These are phyloP conservation scores for Taphrorychus bicolor DNA, from an alignment of 2,888 invertebrate species.

Conservation along the genomic window DNA sequence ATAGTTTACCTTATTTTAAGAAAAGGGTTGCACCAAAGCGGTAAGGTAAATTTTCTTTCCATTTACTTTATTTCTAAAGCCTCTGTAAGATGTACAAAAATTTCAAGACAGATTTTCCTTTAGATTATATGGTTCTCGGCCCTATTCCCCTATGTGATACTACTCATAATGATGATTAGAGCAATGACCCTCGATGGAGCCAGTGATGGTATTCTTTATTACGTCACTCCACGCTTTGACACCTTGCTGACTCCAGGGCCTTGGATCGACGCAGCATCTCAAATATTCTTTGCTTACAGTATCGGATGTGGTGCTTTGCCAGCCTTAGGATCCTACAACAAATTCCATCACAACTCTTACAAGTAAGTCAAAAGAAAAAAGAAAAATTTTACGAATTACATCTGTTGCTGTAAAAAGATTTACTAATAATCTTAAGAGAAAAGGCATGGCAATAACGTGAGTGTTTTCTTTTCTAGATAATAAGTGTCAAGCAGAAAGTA, in stretches of 20 bases:
- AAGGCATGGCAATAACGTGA: no score
- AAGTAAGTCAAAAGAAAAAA: slow-evolving; percentile 64
- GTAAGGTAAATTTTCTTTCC: slow-evolving; percentile 64
- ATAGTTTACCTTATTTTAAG: slow-evolving; percentile 75
- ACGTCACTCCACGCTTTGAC: slow-evolving; percentile 70
- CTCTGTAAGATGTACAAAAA: background rate
- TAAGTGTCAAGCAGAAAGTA: no score
- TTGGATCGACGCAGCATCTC: slow-evolving; percentile 80
- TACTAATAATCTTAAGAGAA: no score
- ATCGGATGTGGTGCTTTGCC: slow-evolving; percentile 79
- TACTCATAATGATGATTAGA: slow-evolving; percentile 70
- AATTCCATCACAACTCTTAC: slow-evolving; percentile 79
- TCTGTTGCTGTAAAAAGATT: no score
- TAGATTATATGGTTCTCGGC: slow-evolving; percentile 80
- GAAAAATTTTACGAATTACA: no score
- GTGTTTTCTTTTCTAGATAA: no score
- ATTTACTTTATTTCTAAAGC: background rate
- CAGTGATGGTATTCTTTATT: slow-evolving; percentile 68
- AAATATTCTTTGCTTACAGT: slow-evolving; percentile 81
- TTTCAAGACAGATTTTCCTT: no score
- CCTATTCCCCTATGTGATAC: slow-evolving; percentile 75
- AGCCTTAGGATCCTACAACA: slow-evolving; percentile 77
- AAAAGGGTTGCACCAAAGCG: slow-evolving; percentile 77
- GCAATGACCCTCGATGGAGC: slow-evolving; percentile 75
- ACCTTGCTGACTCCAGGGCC: slow-evolving; percentile 63